A percentile compares a stretch with the other conserved stretches of the same genome.
These are phyloP conservation scores for Gobius niger DNA, from an alignment of 2,113 vertebrate species.

Conservation along the genomic window DNA sequence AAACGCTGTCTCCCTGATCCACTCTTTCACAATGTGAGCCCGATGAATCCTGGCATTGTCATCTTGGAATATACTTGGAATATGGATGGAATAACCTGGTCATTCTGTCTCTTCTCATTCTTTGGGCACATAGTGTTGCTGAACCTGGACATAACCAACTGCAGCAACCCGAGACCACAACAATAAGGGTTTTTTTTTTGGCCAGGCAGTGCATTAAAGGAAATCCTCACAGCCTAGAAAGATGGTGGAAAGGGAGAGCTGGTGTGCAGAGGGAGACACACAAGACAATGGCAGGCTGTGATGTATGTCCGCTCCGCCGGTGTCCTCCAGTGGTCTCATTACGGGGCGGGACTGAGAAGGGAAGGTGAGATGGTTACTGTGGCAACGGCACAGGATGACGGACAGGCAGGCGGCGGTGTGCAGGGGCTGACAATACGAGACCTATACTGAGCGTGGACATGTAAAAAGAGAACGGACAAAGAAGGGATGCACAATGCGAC, in stretches of 20 bases:
- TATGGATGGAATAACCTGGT: too few relatives aligned
- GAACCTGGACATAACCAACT: too few relatives aligned
- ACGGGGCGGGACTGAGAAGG: constrained; percentile 69
- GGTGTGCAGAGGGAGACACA: constrained; percentile 58
- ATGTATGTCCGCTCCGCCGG: constrained; percentile 55
- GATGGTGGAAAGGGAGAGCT: constrained; percentile 40
- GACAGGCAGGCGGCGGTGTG: constrained; percentile 43
- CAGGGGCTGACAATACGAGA: constrained; percentile 17
- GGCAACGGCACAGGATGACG: constrained; percentile 75
- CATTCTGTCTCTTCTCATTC: too few relatives aligned
- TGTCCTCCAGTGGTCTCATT: constrained; percentile 74
- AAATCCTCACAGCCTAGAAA: constrained; percentile 19
- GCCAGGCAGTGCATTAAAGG: too few relatives aligned
- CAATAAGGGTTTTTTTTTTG: constrained; percentile 49
- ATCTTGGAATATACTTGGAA: too few relatives aligned
- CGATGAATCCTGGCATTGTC: too few relatives aligned
- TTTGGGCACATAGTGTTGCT: too few relatives aligned
- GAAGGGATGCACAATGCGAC: background rate
- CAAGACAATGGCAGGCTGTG: constrained; percentile 62
- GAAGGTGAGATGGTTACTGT: constrained; percentile 81
- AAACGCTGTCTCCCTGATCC: too few relatives aligned
- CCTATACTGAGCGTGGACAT: constrained; percentile 4
- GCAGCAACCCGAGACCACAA: too few relatives aligned
- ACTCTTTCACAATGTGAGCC: too few relatives aligned
- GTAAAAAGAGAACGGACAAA: background rate